Evolutionary conservation across 2,797 vertebrate genomes (phyloP), one percentile per base, ranked within the genome.

Genomic region (Chrysocyon brachyurus): DNA sequence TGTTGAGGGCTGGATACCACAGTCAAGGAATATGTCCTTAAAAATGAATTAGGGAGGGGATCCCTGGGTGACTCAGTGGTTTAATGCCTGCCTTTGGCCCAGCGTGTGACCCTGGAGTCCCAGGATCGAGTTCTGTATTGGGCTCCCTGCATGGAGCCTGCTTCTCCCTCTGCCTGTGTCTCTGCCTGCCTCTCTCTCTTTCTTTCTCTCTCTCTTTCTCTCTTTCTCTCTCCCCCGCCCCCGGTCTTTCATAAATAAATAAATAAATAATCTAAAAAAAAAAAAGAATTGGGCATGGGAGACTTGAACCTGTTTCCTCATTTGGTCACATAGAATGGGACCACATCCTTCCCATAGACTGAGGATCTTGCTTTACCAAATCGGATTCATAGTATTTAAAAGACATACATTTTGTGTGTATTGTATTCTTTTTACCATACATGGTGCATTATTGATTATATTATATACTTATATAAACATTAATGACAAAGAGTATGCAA

Each of bases 301-400:
- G 28, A 66, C n/a, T 84, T 72, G 11, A 70, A 12, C 90, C 28
- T 81, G 3, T 85, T 94, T 82, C n/a, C 49, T 97, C n/a, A 64
- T 1, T 64, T 81, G 40, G 28, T 95, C 52, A 84, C 24, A 66
- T 8, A 46, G 40, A 46, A 46, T 46, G 28, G 46, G 78, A 77
- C 14, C 14, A 52, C 22, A 24, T 72, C 36, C 52, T 86, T 90
- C 73, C 28, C 46, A 49, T 12, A 82, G 46, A 82, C 21, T 84
- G 19, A 96, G 33, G 31, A 57, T 85, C 68, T 96, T 90, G 21
- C 66, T 90, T 2, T 79, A 31, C 31, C 59, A 68, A 26, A 11
- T 81, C 75, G 36, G 49, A 78, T 40, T 92, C 40, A 75, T 85
- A 46, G 56, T 73, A 2, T 86, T 95, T 96, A 75, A 97, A 89